phyloP scores from a whole-genome alignment of 2,797 vertebrate genomes.

The Salarias fasciatus region DNA sequence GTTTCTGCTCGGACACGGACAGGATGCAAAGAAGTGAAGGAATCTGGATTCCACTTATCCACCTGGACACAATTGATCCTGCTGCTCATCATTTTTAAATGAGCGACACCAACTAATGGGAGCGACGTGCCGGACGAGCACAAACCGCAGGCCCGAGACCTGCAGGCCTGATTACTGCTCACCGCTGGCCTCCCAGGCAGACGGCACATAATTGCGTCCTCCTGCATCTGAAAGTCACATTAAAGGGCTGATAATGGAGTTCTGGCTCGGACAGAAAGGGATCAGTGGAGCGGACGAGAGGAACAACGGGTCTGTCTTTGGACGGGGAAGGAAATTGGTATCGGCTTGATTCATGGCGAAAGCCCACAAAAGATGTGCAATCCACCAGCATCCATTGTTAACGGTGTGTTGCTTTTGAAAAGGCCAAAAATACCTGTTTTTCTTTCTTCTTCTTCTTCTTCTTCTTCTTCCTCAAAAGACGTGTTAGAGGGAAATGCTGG shows the following conservation, averaged over 20 bases:
- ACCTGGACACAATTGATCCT: constrained; percentile 13
- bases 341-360: constrained; percentile 40
- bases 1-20: neutral
- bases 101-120: constrained; percentile 31
- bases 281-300: constrained; percentile 38
- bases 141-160: constrained; percentile 15
- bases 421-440: constrained; percentile 52
- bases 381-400: constrained; percentile 39
- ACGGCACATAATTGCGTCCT: constrained; percentile 62
- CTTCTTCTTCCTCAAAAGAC: too few relatives aligned
- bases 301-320: constrained; percentile 54
- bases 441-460: constrained; percentile 16
- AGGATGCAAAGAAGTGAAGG: constrained; percentile 1
- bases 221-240: constrained; percentile 56
- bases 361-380: constrained; percentile 52
- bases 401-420: constrained; percentile 51
- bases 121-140: constrained; percentile 23
- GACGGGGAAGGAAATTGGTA: constrained; percentile 34
- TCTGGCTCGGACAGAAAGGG: constrained; percentile 38
- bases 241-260: constrained; percentile 59
- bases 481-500: constrained; percentile 16
- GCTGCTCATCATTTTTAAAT: constrained; percentile 27
- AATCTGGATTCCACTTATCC: constrained; percentile 11
- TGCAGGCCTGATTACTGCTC: constrained; percentile 26
- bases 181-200: constrained; percentile 49